Conservation (phyloP, 2,888 invertebrate species). For the Drosophila subsilvestris region DNA sequence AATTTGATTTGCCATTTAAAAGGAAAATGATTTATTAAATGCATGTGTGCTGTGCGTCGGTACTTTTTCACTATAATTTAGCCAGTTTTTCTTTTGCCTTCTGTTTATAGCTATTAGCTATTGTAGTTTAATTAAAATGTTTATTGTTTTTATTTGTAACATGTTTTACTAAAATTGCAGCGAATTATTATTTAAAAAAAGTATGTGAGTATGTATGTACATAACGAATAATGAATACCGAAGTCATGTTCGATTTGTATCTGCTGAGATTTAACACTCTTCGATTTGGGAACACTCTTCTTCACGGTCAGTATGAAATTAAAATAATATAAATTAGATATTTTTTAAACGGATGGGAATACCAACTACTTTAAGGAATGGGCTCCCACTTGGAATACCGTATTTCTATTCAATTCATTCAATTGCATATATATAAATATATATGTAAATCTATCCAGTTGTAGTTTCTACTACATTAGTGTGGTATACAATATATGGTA, state of each 20-base stretch:
- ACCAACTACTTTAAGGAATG: no score
- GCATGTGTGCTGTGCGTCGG: not conserved
- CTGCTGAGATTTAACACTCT: no score
- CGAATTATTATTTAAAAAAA: constrained; percentile 27
- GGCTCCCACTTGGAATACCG: no score
- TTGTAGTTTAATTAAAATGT: constrained; percentile 69
- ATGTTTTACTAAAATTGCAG: constrained; percentile 40
- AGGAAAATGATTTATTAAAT: constrained; percentile 58
- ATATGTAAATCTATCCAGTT: not conserved
- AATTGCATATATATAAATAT: not conserved
- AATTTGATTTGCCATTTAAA: constrained; percentile 59
- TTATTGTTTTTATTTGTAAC: constrained; percentile 58
- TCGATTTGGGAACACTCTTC: not conserved
- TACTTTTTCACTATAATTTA: constrained; percentile 13
- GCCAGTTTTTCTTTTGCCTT: constrained; percentile 2
- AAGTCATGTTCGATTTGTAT: constrained; percentile 17
- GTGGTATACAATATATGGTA: constrained; percentile 1
- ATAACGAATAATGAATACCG: constrained; percentile 23
- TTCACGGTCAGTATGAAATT: not conserved
- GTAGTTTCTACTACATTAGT: no score
- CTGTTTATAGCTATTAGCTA: constrained; percentile 51
- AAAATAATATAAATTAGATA: no score
- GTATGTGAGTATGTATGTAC: constrained; percentile 5
- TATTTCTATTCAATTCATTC: no score
- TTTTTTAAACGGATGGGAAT: no score